Conservation (phyloP, 2,888 invertebrate genomes). For the Lacanobia oleracea region DNA sequence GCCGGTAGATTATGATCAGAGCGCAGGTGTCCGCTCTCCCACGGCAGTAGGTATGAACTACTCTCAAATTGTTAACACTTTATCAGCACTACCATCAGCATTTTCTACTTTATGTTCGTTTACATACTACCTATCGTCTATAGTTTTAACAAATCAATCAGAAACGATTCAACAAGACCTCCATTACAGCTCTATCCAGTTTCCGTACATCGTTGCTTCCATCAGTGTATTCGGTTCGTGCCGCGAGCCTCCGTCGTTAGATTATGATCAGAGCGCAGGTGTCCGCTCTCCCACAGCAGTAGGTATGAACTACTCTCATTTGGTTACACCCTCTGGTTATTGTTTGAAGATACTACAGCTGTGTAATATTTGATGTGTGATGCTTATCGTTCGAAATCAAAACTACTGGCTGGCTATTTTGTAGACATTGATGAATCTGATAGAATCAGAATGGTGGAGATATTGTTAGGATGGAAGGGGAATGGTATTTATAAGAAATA, state of each 20-base stretch:
- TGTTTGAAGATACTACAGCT: conserved; percentile 28
- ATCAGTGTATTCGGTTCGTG: conserved; percentile 67
- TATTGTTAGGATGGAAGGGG: background rate
- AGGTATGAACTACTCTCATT: conserved; percentile 37
- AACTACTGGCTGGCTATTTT: background rate
- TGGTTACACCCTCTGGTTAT: conserved; percentile 16
- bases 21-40: conserved; percentile 74
- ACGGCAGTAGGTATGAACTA: conserved; percentile 28
- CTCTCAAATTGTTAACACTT: conserved; percentile 10
- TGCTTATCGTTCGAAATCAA: background rate
- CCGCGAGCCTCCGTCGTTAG: conserved; percentile 70
- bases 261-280: conserved; percentile 76
- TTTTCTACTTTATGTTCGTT: no score
- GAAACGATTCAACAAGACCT: no score
- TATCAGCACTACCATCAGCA: no score
- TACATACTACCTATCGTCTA: no score
- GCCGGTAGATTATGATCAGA: conserved; percentile 77
- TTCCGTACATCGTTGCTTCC: conserved; percentile 14
- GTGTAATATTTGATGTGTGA: no score
- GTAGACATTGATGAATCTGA: background rate
- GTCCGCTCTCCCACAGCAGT: conserved; percentile 69
- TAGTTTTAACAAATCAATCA: no score
- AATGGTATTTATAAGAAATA: background rate
- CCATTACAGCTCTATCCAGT: conserved; percentile 25
- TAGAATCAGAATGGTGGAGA: background rate